Evolutionary conservation across 30 jellyfish, hydroid and myxozoan species (phyloP).

Genomic region (Aurelia sp.): DNA sequence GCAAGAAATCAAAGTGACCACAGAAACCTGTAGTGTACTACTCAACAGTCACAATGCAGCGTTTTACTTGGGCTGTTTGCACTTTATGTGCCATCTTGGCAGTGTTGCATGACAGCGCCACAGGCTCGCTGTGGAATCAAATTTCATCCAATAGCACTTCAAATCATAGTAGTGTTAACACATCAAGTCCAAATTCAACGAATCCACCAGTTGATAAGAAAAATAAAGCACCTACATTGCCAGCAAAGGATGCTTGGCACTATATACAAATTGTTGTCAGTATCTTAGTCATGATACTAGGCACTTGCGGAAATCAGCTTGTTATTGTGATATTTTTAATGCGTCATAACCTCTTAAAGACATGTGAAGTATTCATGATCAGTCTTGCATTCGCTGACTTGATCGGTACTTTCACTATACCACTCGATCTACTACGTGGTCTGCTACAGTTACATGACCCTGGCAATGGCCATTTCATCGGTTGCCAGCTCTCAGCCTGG

Average conservation of each 20-base stretch:
- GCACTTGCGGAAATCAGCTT: slow-evolving; percentile 76
- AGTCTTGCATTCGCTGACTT: slow-evolving; percentile 95
- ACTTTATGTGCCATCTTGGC: no score
- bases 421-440: slow-evolving; percentile 68
- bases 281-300: slow-evolving; percentile 65
- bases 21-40: no score
- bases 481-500: slow-evolving; percentile 86
- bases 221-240: not conserved
- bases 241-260: slow-evolving; percentile 7
- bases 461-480: slow-evolving; percentile 50
- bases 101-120: no score
- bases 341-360: slow-evolving; percentile 74
- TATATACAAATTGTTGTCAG: slow-evolving; percentile 31
- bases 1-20: no score
- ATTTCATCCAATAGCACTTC: no score
- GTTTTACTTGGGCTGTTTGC: no score
- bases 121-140: no score
- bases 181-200: not conserved
- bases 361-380: slow-evolving; percentile 92
- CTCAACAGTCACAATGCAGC: no score
- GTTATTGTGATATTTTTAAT: slow-evolving; percentile 71
- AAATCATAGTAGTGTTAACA: no score
- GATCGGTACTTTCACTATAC: slow-evolving; percentile 76
- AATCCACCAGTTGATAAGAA: not conserved
- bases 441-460: slow-evolving; percentile 26